Base-by-base conservation (phyloP, 2,888 invertebrate species). In the Thera britannica region DNA sequence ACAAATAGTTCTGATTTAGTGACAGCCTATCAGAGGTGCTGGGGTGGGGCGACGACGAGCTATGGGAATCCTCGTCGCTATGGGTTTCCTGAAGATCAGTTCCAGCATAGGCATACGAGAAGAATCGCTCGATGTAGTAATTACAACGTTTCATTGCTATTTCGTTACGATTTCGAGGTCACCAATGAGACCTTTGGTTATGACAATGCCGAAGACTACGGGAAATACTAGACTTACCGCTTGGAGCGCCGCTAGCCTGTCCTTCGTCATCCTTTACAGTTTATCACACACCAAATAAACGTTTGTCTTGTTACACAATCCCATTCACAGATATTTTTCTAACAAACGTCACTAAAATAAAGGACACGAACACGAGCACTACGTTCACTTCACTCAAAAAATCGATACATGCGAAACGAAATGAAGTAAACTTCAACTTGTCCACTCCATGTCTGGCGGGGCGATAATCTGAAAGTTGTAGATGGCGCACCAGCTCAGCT, bases 191-290 rank as follows among this genome's bases (percentile, higher is more conserved):
- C 89, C 87, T 89, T 88, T 89, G 88, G 89, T 85, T 90, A 87
- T 74, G 83, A 81, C 83, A 83, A 79, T 80, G 80, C 77, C 80
- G 81, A 83, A 83, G 83, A 86, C 81, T 76, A 83, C 81, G 79
- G 77, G 75, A 79, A 82, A 83, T 86, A 36, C 54, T 83, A 12
- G 57, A 91, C 97, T 96, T 95, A 97, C 97, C 96, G 98, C 98
- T 95, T 97, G 97, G 87, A 98, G 96, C 94, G 98, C 98, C 95
- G 98, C 98, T 96, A 98, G 96, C 96, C 98, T 98, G 96, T 98
- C 98, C 96, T 98, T 98, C 95, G 98, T 98, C 98, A 98, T 98
- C 93, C 92, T 95, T 93, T 91, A 93, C 85, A 90, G 92, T 92
- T 90, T 93, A 94, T 95, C 95, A 95, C 95, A 95, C 95, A 95